phyloP scores from a whole-genome alignment of 2,113 vertebrate genomes.

The Scatophagus argus region DNA sequence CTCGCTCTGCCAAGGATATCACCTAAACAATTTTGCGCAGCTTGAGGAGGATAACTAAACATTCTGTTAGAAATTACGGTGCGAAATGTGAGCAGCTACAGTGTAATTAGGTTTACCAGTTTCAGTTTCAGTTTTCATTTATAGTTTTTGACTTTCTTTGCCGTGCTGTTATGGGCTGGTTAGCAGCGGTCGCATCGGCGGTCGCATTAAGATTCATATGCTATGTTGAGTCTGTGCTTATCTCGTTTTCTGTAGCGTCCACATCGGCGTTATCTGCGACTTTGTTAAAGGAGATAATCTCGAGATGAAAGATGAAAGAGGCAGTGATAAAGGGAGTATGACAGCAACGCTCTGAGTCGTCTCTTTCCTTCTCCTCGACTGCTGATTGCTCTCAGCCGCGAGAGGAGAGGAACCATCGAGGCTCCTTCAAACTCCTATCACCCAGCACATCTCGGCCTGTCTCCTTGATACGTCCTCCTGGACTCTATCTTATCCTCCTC shows the following conservation, averaged over 20 bases:
- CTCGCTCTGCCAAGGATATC: constrained; percentile 40
- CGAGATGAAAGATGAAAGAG: constrained; percentile 47
- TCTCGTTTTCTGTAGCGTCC: constrained; percentile 15
- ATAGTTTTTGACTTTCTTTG: background rate
- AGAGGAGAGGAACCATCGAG: constrained; percentile 45
- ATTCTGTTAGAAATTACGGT: constrained; percentile 14
- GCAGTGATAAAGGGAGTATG: constrained; percentile 38
- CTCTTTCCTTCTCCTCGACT: constrained; percentile 22
- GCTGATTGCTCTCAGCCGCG: constrained; percentile 43
- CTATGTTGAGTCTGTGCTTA: constrained; percentile 21
- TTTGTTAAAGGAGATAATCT: constrained; percentile 45
- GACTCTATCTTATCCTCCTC: constrained; percentile 69
- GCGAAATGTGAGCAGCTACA: background rate
- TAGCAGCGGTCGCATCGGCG: background rate
- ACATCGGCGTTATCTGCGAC: constrained; percentile 4
- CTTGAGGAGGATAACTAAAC: constrained; percentile 34
- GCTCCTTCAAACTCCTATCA: constrained; percentile 58
- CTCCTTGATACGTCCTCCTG: constrained; percentile 71
- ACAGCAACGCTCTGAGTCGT: constrained; percentile 18
- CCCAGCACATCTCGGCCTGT: constrained; percentile 52
- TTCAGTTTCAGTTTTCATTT: background rate
- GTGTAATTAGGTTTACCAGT: background rate
- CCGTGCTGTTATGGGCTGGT: background rate
- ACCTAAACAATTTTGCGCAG: constrained; percentile 27
- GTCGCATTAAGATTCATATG: constrained; percentile 24